Evolutionary conservation across 2,888 invertebrate species (phyloP), one percentile per base, ranked within the genome.

Genomic region (Dorcus parallelipipedus): DNA sequence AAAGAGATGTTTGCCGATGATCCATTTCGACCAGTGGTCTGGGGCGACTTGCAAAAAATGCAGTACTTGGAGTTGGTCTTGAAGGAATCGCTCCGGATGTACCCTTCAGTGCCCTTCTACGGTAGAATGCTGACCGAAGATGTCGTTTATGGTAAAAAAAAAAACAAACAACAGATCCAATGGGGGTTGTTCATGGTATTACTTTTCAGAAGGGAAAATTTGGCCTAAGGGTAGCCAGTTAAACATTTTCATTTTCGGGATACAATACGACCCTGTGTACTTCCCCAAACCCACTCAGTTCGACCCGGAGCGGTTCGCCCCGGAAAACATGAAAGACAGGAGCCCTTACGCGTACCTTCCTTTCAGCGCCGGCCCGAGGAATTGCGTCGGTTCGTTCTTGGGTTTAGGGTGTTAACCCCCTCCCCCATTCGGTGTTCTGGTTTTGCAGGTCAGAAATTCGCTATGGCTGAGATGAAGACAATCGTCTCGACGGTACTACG

Each of bases 21-120:
- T 54, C 64, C 61, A 23, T 66, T 64, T 57, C 49, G 60, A 10
- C 65, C 66, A 43, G 47, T 73, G 2, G 76, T 73, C 0, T 60
- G 73, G 55, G 72, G 77, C 63, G 73, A 79, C 59, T 55, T 80
- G 9, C 68, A 73, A 42, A 63, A 74, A 45, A 76, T 82, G 70
- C 79, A 79, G 26, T 85, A 83, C 69, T 70, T 84, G 56, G 84
- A 85, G 64, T 78, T 82, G 49, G 81, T 83, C 0, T 80, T 84
- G 26, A 84, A 84, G 66, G 85, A 85, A 72, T 76, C 80, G 0
- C 68, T 84, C 17, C 76, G 84, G 52, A 63, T 84, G 6, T 84
- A 82, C 72, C 83, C 84, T 1, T 79, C 82, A 9, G 82, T 80
- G n/a, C 82, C 85, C 2, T 67, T 77, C 38, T 78, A 81, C 55